A percentile compares a stretch with the other conserved stretches of the same genome.
phyloP scores from a whole-genome alignment of 2,797 vertebrate genomes.

The Hipposideros larvatus region DNA sequence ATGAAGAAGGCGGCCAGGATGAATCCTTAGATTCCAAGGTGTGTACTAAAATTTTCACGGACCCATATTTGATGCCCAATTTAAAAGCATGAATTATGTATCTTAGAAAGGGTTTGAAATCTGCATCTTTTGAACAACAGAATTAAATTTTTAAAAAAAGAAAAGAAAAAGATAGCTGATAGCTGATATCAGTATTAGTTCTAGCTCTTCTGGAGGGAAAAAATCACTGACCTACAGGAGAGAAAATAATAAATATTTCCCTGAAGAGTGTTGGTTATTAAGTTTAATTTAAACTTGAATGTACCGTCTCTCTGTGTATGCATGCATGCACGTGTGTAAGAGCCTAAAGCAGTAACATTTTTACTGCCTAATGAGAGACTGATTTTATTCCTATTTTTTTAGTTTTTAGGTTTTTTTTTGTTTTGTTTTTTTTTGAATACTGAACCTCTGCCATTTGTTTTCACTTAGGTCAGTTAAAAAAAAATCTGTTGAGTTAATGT shows the following conservation, averaged over 20 bases:
- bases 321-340: background rate
- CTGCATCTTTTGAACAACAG: constrained; percentile 26
- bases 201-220: background rate
- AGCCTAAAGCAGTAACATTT: background rate
- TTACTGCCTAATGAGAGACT: background rate
- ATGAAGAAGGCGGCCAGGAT: constrained; percentile 89
- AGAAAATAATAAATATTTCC: constrained; percentile 50
- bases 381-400: background rate
- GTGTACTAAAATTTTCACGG: constrained; percentile 71
- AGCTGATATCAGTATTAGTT: background rate
- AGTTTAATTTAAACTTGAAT: constrained; percentile 50
- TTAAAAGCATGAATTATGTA: constrained; percentile 9
- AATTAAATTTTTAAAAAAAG: background rate
- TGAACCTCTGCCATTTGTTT: constrained; percentile 28
- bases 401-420: background rate
- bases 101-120: constrained; percentile 19
- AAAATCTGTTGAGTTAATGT: background rate
- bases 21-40: constrained; percentile 91
- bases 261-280: constrained; percentile 19
- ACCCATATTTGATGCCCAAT: background rate
- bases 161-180: background rate
- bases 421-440: too few species aligned
- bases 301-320: background rate
- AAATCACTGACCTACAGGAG: background rate
- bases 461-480: background rate